These are phyloP conservation scores for Ormyrus nitidulus DNA, from an alignment of 2,888 invertebrate genomes.

Conservation along the genomic window DNA sequence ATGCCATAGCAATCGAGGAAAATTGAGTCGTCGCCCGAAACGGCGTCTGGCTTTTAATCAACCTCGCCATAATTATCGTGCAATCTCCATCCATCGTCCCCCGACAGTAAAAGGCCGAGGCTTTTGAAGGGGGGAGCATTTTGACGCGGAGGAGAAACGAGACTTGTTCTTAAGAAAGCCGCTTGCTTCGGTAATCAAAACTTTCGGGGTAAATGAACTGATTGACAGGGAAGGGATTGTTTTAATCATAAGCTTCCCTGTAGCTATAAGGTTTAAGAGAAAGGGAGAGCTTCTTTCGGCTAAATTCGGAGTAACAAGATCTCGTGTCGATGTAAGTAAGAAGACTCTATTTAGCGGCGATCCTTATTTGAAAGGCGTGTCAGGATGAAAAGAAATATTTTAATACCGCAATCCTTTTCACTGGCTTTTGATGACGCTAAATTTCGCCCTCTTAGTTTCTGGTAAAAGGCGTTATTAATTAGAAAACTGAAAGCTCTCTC, in stretches of 20 bases:
- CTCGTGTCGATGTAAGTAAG: too few species aligned
- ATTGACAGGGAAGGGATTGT: not conserved
- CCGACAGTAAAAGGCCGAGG: not conserved
- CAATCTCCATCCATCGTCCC: not conserved
- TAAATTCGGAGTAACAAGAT: not conserved
- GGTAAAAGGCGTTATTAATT: constrained; percentile 51
- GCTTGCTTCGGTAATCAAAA: constrained; percentile 22
- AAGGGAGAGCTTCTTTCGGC: not conserved
- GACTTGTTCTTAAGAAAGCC: not conserved
- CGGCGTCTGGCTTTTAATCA: constrained; percentile 44
- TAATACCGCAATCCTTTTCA: too few species aligned
- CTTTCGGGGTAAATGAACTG: constrained; percentile 12
- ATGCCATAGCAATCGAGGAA: too few species aligned
- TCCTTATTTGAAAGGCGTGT: too few species aligned
- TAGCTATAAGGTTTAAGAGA: not conserved
- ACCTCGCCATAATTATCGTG: constrained; percentile 32
- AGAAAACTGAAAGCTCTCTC: constrained; percentile 35
- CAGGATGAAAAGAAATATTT: too few species aligned
- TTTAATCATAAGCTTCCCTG: not conserved
- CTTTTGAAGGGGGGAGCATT: too few species aligned
- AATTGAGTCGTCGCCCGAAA: constrained; percentile 9
- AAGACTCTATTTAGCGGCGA: too few species aligned
- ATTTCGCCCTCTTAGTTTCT: not conserved
- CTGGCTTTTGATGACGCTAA: too few species aligned
- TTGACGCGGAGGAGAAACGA: too few species aligned